Evolutionary conservation across 2,888 invertebrate species (phyloP).

Genomic region (Epinotia nisella): DNA sequence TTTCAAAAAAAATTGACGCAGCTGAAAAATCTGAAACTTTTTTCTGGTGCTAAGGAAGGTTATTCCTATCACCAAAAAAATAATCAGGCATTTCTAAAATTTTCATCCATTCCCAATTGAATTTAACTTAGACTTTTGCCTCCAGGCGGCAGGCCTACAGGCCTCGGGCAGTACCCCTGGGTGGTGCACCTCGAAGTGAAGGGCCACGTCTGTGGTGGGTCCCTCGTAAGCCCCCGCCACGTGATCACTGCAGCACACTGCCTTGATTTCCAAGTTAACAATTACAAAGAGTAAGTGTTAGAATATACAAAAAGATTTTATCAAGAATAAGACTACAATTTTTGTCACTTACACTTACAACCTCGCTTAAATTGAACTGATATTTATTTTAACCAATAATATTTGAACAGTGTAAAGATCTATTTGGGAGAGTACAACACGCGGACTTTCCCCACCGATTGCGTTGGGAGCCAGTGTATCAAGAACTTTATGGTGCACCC

Average conservation of each 20-base stretch:
- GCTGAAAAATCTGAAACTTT: too few relatives aligned
- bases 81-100: too few relatives aligned
- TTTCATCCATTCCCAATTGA: too few relatives aligned
- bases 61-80: too few relatives aligned
- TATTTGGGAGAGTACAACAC: conserved; percentile 29
- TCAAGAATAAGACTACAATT: too few relatives aligned
- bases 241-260: conserved; percentile 38
- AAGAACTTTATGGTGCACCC: conserved; percentile 33
- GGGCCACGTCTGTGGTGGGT: conserved; percentile 22
- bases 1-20: too few relatives aligned
- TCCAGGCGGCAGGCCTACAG: conserved; percentile 23
- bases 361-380: too few relatives aligned
- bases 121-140: neutral
- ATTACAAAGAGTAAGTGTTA: conserved; percentile 27
- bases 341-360: too few relatives aligned
- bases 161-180: conserved; percentile 29
- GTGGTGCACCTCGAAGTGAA: conserved; percentile 19
- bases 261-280: neutral
- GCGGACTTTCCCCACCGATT: conserved; percentile 14
- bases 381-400: too few relatives aligned
- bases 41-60: too few relatives aligned
- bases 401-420: conserved; percentile 16
- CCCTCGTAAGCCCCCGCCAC: conserved; percentile 24
- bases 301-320: too few relatives aligned
- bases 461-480: conserved; percentile 24